Evolutionary conservation across 2,113 vertebrate genomes (phyloP).

Genomic region (Alaudala cheleensis): DNA sequence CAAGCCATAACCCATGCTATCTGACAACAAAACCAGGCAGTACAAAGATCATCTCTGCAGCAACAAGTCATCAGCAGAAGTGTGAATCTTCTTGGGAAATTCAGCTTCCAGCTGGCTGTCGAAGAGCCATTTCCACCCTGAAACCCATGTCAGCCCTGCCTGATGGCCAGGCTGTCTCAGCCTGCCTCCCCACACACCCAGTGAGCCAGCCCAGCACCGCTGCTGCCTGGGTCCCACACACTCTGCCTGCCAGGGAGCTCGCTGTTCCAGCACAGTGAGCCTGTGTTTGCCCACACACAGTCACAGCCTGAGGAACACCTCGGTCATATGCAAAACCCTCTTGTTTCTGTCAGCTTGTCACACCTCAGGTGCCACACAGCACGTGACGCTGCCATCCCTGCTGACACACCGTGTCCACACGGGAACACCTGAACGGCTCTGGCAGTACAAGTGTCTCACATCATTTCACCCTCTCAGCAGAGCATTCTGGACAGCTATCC

Average conservation of each 20-base stretch:
- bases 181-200: accelerated
- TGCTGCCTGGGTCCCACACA: accelerated
- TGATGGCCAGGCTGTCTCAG: background rate
- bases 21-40: background rate
- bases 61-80: background rate
- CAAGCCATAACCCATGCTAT: background rate
- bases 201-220: background rate
- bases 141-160: background rate
- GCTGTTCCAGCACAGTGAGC: background rate
- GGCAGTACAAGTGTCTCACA: background rate
- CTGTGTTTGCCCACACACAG: background rate
- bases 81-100: background rate
- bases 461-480: background rate
- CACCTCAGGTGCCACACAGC: background rate
- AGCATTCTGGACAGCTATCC: background rate
- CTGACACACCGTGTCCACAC: background rate
- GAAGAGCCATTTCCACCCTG: background rate
- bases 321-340: background rate
- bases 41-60: background rate
- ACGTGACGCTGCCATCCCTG: accelerated
- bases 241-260: background rate
- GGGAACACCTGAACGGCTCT: background rate
- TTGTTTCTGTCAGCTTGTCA: background rate
- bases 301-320: background rate
- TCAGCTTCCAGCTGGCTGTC: background rate